A percentile compares a stretch with the other conserved stretches of the same genome.
phyloP scores from a whole-genome alignment of 2,113 vertebrate genomes.

The Ophthalmolycus amberensis region DNA sequence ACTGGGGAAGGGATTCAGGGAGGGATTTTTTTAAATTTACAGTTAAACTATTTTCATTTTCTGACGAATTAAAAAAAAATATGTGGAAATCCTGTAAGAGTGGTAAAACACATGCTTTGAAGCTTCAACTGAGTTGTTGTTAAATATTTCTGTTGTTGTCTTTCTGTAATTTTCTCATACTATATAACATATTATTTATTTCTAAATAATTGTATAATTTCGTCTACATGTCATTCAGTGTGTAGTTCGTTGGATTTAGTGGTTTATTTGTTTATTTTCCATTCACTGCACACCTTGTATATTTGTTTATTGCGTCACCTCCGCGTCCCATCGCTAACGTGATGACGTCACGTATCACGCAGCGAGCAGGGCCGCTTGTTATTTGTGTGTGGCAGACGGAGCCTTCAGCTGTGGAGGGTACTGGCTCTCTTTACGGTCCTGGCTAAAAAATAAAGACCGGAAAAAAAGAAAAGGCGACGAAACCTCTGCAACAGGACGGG shows the following conservation, averaged over 20 bases:
- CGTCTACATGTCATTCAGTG: no score
- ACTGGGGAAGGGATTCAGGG: neutral
- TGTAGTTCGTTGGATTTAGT: no score
- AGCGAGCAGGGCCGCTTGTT: neutral
- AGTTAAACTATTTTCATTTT: neutral
- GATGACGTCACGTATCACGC: constrained; percentile 36
- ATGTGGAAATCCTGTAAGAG: neutral
- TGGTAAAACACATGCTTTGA: neutral
- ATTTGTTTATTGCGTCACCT: neutral
- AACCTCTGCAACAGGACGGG: constrained; percentile 25
- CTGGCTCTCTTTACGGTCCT: neutral
- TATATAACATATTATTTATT: neutral
- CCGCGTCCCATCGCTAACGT: neutral
- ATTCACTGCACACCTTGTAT: neutral
- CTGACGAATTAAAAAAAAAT: neutral
- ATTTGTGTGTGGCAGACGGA: constrained; percentile 32
- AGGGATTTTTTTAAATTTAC: neutral
- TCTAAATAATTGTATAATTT: neutral
- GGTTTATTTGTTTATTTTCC: neutral
- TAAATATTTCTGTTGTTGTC: neutral
- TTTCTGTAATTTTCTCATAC: neutral
- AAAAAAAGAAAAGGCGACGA: neutral
- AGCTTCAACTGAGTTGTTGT: neutral
- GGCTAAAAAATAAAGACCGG: constrained; percentile 8
- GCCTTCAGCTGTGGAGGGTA: constrained; percentile 31